Evolutionary conservation across 1,140 invertebrate genomes (phyloP).

Genomic region (Pygmarrhopalites habei): DNA sequence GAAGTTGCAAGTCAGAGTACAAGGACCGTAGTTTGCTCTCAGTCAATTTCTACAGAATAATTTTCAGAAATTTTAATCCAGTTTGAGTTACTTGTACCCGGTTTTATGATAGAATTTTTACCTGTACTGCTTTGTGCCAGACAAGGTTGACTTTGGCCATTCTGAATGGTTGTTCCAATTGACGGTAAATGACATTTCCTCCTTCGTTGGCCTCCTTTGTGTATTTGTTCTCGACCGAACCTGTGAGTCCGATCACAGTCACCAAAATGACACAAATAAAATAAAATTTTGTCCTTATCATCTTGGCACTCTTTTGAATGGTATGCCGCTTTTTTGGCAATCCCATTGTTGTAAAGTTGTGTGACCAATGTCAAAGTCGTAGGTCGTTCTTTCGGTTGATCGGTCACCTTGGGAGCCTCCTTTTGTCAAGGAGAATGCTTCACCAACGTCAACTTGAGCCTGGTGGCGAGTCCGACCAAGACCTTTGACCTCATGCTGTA

Average conservation of each 20-base stretch:
- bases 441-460: too few species aligned
- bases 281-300: not conserved
- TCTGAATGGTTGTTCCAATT: slow-evolving; percentile 67
- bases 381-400: too few species aligned
- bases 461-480: too few species aligned
- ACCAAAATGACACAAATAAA: not conserved
- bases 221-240: slow-evolving; percentile 42
- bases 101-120: slow-evolving; percentile 42
- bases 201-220: slow-evolving; percentile 41
- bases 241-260: not conserved
- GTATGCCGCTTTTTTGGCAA: too few species aligned
- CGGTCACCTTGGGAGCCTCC: too few species aligned
- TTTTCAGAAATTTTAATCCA: not conserved
- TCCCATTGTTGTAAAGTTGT: too few species aligned
- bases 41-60: slow-evolving; percentile 61
- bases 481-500: too few species aligned
- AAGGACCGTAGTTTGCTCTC: slow-evolving; percentile 76
- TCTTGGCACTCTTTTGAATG: too few species aligned
- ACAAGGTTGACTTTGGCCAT: slow-evolving; percentile 77
- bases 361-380: too few species aligned
- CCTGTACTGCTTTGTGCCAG: slow-evolving; percentile 75
- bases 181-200: slow-evolving; percentile 50
- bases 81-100: not conserved
- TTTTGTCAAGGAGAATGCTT: too few species aligned
- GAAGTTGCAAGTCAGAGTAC: slow-evolving; percentile 79